Evolutionary conservation across 1,140 invertebrate species (phyloP).

Genomic region (Acromyrmex heyeri): DNA sequence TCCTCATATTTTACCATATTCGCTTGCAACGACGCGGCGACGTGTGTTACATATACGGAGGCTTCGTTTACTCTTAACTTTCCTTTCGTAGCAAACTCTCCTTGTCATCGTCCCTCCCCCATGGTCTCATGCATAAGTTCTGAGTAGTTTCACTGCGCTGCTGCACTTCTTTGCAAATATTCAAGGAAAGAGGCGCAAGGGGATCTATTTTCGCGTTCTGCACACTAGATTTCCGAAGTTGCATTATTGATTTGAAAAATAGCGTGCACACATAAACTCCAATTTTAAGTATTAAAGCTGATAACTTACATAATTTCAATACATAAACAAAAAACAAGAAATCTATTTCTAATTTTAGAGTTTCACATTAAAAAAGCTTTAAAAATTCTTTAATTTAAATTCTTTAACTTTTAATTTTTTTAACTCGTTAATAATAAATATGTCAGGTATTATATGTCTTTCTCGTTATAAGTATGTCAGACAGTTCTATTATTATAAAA

Average conservation of each 20-base stretch:
- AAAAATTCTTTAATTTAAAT: no score
- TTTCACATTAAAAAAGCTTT: no score
- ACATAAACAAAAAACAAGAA: no score
- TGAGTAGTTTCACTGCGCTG: constrained; percentile 45
- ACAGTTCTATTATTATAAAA: not conserved
- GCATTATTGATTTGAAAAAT: constrained; percentile 23
- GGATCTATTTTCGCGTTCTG: not conserved
- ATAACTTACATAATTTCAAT: no score
- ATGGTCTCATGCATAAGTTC: constrained; percentile 23
- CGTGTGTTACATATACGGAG: constrained; percentile 34
- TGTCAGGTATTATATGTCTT: no score
- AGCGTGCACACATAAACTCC: not conserved
- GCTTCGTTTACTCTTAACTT: constrained; percentile 51
- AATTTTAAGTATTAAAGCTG: no score
- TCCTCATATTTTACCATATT: constrained; percentile 45
- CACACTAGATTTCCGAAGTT: not conserved
- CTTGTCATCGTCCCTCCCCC: not conserved
- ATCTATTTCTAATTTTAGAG: no score
- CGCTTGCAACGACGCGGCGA: constrained; percentile 34
- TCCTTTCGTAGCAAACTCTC: constrained; percentile 19
- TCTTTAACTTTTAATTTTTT: not conserved
- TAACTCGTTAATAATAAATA: no score
- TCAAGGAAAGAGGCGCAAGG: not conserved
- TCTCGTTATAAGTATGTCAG: no score
- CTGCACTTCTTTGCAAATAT: constrained; percentile 45